Percentiles rank a stretch among this genome's conserved stretches.
These are phyloP conservation scores for Axis porcinus DNA, from an alignment of 2,113 vertebrate genomes.

Conservation along the genomic window DNA sequence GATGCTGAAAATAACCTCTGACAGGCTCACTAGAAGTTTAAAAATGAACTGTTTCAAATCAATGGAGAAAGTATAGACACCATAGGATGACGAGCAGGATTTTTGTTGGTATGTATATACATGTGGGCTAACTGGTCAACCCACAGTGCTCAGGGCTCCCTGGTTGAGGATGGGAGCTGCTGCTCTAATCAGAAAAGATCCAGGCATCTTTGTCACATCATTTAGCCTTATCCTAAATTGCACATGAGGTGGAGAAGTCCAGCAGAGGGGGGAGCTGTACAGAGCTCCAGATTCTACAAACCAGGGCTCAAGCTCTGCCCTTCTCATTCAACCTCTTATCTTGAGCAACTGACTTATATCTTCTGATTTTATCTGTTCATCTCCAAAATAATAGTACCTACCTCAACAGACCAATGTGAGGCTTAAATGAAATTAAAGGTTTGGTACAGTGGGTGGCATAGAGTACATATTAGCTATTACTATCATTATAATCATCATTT, in stretches of 20 bases:
- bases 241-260: background rate
- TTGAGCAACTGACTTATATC: background rate
- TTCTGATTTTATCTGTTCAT: background rate
- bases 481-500: background rate
- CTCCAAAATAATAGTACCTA: background rate
- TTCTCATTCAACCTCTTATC: background rate
- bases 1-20: slow-evolving; percentile 8
- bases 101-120: background rate
- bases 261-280: background rate
- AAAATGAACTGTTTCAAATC: background rate
- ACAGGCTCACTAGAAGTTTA: background rate
- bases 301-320: fast-evolving
- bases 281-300: background rate
- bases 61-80: background rate
- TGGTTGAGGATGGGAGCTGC: background rate
- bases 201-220: background rate
- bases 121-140: background rate
- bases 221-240: background rate
- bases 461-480: background rate
- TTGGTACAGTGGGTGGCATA: background rate
- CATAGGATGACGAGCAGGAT: background rate
- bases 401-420: background rate
- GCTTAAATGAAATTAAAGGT: background rate
- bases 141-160: background rate
- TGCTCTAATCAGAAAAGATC: background rate